Evolutionary conservation across 2,888 invertebrate species (phyloP), one percentile per base, ranked within the genome.

Genomic region (Drosophila maculinotata): DNA sequence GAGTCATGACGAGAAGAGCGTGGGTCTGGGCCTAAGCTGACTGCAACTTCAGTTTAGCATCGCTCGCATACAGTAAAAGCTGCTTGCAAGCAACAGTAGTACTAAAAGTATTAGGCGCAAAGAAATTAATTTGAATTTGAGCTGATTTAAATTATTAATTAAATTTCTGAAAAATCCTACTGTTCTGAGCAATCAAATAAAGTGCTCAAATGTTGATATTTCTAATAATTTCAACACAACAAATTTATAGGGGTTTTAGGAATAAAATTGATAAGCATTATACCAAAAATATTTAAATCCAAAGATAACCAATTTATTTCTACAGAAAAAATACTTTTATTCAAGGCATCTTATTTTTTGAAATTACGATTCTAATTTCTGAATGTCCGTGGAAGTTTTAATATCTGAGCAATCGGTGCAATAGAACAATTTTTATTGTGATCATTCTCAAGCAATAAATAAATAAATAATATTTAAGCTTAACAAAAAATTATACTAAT

Each of bases 1-100:
- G 84, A 86, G 79, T 84, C 86, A 84, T 79, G 33, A n/a, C 54
- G 30, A 57, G 10, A 25, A 33, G 49, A 78, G 68, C 81, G 78
- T 74, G 74, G 76, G 81, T 62, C 44, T 65, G 45, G 67, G 47
- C 63, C 60, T 14, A 45, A 44, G 20, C 28, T 10, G 31, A 35
- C 30, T 53, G 48, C 45, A 65, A 52, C 38, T 49, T 28, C 17
- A 35, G 41, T 31, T 41, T 25, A 30, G 39, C 36, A 17, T 20
- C 2, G 36, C n/a, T 20, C n/a, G 10, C n/a, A 47, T 28, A 42
- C 36, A 45, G 41, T 33, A 44, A 15, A 10, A 28, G 20, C 9
- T 30, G n/a, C 9, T 26, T 63, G 14, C 17, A 14, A 10, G 26
- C 23, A 41, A 57, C 45, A 25, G 10, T 8, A 14, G 10, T 17